Evolutionary conservation across 2,113 vertebrate species (phyloP), one percentile per base, ranked within the genome.

Genomic region (Ctenodactylus gundi): DNA sequence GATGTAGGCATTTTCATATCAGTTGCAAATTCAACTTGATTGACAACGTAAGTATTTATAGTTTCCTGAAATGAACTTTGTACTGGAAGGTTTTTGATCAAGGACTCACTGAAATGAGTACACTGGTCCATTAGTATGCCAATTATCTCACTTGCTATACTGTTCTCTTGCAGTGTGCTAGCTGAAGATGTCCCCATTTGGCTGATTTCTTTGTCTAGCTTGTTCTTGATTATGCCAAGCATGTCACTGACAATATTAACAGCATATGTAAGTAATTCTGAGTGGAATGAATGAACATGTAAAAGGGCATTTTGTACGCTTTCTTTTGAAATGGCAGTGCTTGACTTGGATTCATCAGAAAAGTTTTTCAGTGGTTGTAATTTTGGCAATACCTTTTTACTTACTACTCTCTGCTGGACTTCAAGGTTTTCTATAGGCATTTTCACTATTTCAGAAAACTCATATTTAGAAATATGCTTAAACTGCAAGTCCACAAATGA

Each of bases 401-500:
- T 88, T 65, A 94, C 31, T 51, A 65, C 67, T 80, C 92, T 95
- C 76, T 96, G 94, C 44, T 97, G 93, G 13, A 92, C 34, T 72
- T 93, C 91, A 51, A 94, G 57, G 23, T 90, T 97, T 85, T 97
- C 95, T 90, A 94, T 72, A 25, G 96, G 97, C 92, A 93, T 96
- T 92, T 97, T 97, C 55, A 96, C 95, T 78, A 97, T 95, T 94
- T 97, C 96, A 34, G 97, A 97, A 88, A 97, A 96, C 49, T 95
- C 95, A 41, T 95, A 96, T 80, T 94, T 97, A 94, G 95, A 97
- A 44, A 94, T 91, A 60, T 86, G 81, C 68, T 97, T 97, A 89
- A 97, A 96, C 34, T 97, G 94, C 58, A 96, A 64, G 80, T 97
- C 94, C 31, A 97, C 95, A 95, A 97, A 97, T 49, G 96, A 94